phyloP scores from a whole-genome alignment of 2,888 invertebrate species.

The Globia sparganii region DNA sequence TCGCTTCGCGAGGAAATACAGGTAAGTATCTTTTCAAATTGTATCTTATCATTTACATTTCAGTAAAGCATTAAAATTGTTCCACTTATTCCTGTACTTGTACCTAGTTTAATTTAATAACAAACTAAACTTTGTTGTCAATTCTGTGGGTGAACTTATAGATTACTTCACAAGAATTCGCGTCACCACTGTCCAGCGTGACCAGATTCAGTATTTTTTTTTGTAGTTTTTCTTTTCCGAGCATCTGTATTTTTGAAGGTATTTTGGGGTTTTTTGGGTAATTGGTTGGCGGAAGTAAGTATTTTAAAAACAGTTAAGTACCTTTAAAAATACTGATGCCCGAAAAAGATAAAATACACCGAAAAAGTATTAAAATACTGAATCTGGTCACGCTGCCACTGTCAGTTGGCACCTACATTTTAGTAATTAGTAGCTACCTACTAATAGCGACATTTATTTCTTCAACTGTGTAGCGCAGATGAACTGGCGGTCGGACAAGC shows the following conservation, averaged over 20 bases:
- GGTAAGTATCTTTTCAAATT: constrained; percentile 3
- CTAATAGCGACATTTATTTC: too few relatives aligned
- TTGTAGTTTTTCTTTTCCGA: too few relatives aligned
- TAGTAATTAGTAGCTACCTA: background rate
- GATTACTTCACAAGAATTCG: background rate
- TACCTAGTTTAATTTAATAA: background rate
- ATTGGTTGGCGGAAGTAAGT: too few relatives aligned
- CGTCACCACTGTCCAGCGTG: background rate
- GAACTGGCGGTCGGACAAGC: too few relatives aligned
- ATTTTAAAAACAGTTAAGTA: too few relatives aligned
- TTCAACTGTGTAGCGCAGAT: background rate
- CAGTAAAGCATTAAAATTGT: background rate
- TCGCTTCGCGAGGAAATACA: constrained; percentile 3
- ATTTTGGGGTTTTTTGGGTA: too few relatives aligned
- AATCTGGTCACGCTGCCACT: too few relatives aligned
- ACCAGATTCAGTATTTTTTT: too few relatives aligned
- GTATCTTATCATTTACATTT: background rate
- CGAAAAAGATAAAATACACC: too few relatives aligned
- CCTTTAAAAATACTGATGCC: too few relatives aligned
- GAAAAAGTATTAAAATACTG: too few relatives aligned
- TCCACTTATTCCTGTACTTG: background rate
- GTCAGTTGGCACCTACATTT: background rate
- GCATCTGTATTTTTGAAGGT: too few relatives aligned
- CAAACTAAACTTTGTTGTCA: background rate
- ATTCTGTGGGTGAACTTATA: background rate